Base-by-base conservation (phyloP, 2,113 vertebrate genomes). In the Sporophila hypoxantha region DNA sequence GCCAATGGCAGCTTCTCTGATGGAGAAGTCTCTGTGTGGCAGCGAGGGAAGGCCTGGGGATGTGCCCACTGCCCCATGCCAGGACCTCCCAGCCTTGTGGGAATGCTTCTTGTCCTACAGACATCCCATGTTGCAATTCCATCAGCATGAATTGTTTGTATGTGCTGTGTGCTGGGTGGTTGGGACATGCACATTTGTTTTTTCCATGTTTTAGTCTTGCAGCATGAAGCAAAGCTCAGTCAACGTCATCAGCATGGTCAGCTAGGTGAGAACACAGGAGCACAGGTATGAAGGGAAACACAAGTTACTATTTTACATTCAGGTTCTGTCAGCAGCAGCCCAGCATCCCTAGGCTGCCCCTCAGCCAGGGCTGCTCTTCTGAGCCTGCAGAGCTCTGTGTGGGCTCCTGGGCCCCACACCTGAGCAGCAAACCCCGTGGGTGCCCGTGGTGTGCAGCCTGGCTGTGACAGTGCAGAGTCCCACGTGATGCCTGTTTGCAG, bases 401-500 rank as follows among this genome's bases (percentile, higher is more conserved):
- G 41, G 55, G 68, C 56, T 53, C 42, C 1, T 2, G 29, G 37
- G 25, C 22, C 68, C 68, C 17, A 17, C 37, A 32, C 22, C 37
- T 30, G 5, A 27, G 29, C 66, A 47, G 47, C 49, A 59, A 19
- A 50, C 14, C 4, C 76, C 0, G 0, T 3, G 44, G 34, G 60
- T 73, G 76, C 64, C 39, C 0, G 0, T 0, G 7, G 34, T 4
- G 22, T 10, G 29, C 50, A n/a, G 77, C 52, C 71, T 57, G 57
- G 64, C 32, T 57, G 62, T 4, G 49, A 19, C 50, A n/a, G 41
- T 11, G 74, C 77, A 84, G 52, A 41, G 10, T 20, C 39, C 70
- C 75, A 17, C 1, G 0, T 0, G 7, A 7, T 5, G 9, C 5
- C n/a, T 49, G 8, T 1, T 17, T 2, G 21, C 59, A 68, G 69